phyloP scores from a whole-genome alignment of 2,888 invertebrate genomes.

The Lycia hirtaria region DNA sequence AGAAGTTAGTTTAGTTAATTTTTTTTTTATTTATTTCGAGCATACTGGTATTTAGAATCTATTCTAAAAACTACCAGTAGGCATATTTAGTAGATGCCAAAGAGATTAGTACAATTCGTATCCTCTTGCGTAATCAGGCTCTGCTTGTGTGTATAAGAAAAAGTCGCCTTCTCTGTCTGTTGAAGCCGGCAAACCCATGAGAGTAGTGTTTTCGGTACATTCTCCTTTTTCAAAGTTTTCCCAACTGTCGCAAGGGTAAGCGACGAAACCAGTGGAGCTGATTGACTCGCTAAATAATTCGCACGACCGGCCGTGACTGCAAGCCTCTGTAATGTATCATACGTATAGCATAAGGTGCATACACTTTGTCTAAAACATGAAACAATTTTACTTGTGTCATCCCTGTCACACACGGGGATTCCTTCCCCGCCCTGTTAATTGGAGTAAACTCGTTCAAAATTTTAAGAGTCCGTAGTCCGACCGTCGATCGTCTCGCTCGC shows the following conservation, averaged over 20 bases:
- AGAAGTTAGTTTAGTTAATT: no score
- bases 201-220: conserved; percentile 61
- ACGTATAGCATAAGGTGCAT: background rate
- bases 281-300: conserved; percentile 88
- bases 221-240: conserved; percentile 69
- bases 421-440: no score
- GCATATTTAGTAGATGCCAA: background rate
- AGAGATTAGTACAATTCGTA: background rate
- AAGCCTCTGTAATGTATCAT: conserved; percentile 82
- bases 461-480: no score
- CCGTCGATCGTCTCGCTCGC: no score
- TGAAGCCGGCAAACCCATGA: conserved; percentile 85
- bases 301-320: conserved; percentile 89
- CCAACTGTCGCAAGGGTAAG: conserved; percentile 85
- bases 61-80: no score
- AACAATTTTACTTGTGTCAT: no score
- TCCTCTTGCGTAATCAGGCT: conserved; percentile 82
- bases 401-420: no score
- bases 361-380: background rate
- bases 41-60: no score
- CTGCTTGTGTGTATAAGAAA: conserved; percentile 85
- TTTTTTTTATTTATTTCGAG: no score
- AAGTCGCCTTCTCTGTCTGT: conserved; percentile 78
- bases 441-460: no score
- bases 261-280: conserved; percentile 80